Base-by-base conservation (phyloP, 2,888 invertebrate species). In the Silvanus unidentatus region DNA sequence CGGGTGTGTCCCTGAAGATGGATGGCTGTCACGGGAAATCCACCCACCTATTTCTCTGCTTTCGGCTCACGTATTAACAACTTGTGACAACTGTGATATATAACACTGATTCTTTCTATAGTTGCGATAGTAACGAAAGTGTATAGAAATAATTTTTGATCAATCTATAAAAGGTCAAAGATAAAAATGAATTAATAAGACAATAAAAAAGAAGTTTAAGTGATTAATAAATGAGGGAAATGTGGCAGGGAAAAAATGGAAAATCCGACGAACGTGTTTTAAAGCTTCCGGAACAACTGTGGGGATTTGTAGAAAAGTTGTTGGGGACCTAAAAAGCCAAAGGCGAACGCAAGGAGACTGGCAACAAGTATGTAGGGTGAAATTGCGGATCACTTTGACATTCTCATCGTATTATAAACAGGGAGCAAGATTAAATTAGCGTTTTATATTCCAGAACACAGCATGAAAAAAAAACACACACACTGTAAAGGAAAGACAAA, bases 11-110 rank as follows among this genome's bases (percentile, higher is more conserved):
- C 66, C 70, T 64, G 61, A 70, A 71, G 71, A 71, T 70, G 69
- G 69, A 71, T 71, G 61, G 64, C 69, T 70, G 70, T 70, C 71
- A 68, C 69, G 71, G 71, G 71, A 71, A 70, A 71, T 71, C 67
- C 70, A 70, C 69, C 69, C 65, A 65, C 64, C 58, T 56, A 58
- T 59, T 59, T 58, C 53, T 59, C 59, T 52, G 62, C 54, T 68
- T 69, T 67, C 69, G 48, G 56, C 52, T 62, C 71, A 71, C 71
- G 71, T 71, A 67, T 66, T 59, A 66, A 68, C 67, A 65, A 61
- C 64, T 63, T 68, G 70, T 69, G 69, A 69, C 70, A 69, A 69
- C 69, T 64, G 69, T 69, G 70, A 71, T 70, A 69, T 70, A 70
- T 67, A 66, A 68, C 68, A 67, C 66, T 68, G 69, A 70, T 70